Base-by-base conservation (phyloP, 2,113 vertebrate genomes). In the Nothoprocta pentlandii region DNA sequence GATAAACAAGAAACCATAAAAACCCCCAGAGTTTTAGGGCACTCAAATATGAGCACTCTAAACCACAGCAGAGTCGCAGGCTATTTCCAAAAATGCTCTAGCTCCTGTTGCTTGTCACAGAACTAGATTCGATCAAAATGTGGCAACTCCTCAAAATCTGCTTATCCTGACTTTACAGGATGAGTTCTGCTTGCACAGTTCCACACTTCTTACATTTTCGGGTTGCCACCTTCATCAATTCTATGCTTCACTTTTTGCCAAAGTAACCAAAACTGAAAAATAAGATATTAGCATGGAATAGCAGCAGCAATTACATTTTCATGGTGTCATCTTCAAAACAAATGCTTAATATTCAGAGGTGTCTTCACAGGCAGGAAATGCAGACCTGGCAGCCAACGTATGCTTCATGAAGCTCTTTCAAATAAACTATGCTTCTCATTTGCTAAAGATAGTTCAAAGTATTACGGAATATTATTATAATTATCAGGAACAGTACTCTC, bases 391-490 rank as follows among this genome's bases (percentile, higher is more conserved):
- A 92, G 73, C 51, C 85, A 92, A 88, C 75, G 67, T 3, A 78
- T 39, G 16, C 34, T 83, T 46, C 42, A 32, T 68, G 68, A 76
- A 92, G 51, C 21, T 86, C 83, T 88, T 69, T 10, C 49, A 93
- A 83, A 83, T 66, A 82, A 91, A 71, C 62, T 87, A 76, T 71
- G 2, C 76, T 77, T 85, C 89, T 85, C 85, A 80, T 96, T 94
- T 95, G 68, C 83, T 80, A 44, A 75, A 95, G 69, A 92, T 75
- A 93, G 64, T 46, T 93, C 56, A 70, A 84, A 15, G 28, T 36
- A 75, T 64, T 84, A 39, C 16, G 10, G 64, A 49, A 49, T 49
- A 49, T 49, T 49, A 49, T 49, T 49, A 21, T 49, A 49, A 49
- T 22, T 84, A 70, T 75, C 64, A 80, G 80, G 89, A 90, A 92